A percentile compares a stretch with the other conserved stretches of the same genome.
phyloP scores from a whole-genome alignment of 2,888 invertebrate species.

The Drosophila subquinaria region DNA sequence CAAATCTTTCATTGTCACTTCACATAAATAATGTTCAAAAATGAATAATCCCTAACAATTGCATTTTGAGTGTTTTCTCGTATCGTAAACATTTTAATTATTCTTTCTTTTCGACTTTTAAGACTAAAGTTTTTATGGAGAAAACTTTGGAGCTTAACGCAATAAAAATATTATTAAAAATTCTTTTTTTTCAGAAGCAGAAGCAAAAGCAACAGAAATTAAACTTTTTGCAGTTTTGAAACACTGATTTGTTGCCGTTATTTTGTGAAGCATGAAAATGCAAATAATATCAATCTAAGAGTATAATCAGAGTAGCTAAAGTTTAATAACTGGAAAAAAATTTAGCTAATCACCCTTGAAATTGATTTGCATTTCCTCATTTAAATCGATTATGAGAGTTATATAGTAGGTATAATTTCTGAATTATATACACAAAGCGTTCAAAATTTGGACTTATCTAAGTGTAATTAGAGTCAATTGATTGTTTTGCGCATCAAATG shows the following conservation, averaged over 20 bases:
- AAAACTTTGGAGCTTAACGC: not conserved
- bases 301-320: not conserved
- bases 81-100: not conserved
- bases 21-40: conserved; percentile 7
- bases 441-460: not conserved
- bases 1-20: conserved; percentile 44
- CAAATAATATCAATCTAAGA: not conserved
- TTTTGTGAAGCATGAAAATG: not conserved
- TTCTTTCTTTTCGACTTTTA: not conserved
- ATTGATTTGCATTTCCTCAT: no score
- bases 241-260: no score
- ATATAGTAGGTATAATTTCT: conserved; percentile 1
- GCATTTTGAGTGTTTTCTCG: not conserved
- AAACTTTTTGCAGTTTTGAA: no score
- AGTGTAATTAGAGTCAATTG: conserved; percentile 28
- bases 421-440: conserved; percentile 4
- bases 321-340: not conserved
- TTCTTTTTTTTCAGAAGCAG: not conserved
- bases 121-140: not conserved
- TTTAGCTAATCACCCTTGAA: not conserved
- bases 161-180: no score
- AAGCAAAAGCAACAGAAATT: not conserved
- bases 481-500: conserved; percentile 11
- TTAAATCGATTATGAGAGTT: conserved; percentile 1
- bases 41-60: conserved; percentile 8